Base-by-base conservation (phyloP, 2,888 invertebrate genomes). In the Ophion costatus region DNA sequence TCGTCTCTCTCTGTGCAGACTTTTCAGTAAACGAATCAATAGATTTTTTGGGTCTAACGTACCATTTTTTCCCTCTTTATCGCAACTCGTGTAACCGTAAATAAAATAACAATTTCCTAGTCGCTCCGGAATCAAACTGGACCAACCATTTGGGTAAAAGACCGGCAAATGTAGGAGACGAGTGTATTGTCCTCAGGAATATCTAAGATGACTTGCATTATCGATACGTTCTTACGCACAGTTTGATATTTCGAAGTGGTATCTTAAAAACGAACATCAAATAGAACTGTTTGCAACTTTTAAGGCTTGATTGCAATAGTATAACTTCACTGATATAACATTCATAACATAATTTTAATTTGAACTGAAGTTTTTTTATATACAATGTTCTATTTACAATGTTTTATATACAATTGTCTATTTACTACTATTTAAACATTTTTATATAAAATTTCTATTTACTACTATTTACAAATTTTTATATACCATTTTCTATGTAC, bases 91-190 rank as follows among this genome's bases (percentile, higher is more conserved):
- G 67, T 70, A 85, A 6, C 84, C 86, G 66, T 57, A 71, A 74
- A 24, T 79, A 77, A 82, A 22, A 83, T 74, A 84, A 66, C 24
- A 51, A 81, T 84, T 84, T 81, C 29, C 29, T 17, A 74, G 70
- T 67, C 17, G 59, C 75, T 6, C 24, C 17, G 73, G 73, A 66
- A 64, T 59, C 57, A 45, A 70, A 57, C 22, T 51, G 20, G 9
- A 33, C 88, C 82, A 69, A 83, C 64, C 77, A 81, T 78, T 84
- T n/a, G 24, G 69, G 14, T 56, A 66, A 82, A 85, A 85, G 86
- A 82, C 88, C 90, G 69, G 76, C 22, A 29, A 89, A 90, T 90
- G 90, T 90, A 66, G 84, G 85, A 75, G 67, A 81, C 88, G 83
- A 83, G 57, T 80, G 82, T 87, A 82, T 85, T 82, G 79, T 83